A percentile compares a stretch with the other conserved stretches of the same genome.
phyloP scores from a whole-genome alignment of 2,113 vertebrate species.

The Prinia subflava region DNA sequence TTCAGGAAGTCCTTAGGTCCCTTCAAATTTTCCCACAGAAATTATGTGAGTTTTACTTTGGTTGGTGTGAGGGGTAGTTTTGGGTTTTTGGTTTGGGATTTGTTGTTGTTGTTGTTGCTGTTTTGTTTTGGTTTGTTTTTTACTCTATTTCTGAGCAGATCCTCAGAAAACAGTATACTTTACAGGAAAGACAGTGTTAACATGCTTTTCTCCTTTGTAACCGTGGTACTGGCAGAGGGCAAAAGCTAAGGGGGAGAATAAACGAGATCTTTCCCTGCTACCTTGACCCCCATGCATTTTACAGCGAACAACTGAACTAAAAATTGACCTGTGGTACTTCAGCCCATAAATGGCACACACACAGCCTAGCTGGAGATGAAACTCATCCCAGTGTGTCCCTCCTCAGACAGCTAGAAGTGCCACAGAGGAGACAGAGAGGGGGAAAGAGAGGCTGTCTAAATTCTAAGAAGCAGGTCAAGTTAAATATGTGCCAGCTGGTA shows the following conservation, averaged over 20 bases:
- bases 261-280: neutral
- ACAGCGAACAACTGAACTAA: neutral
- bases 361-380: neutral
- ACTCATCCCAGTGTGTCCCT: neutral
- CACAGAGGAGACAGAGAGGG: neutral
- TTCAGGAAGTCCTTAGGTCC: neutral
- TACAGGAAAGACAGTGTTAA: neutral
- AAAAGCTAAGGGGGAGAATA: neutral
- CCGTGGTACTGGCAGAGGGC: neutral
- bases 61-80: rapidly evolving
- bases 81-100: neutral
- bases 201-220: neutral
- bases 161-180: neutral
- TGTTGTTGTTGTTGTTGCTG: rapidly evolving
- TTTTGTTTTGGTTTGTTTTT: neutral
- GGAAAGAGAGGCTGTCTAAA: neutral
- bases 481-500: neutral
- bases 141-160: rapidly evolving
- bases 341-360: neutral
- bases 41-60: neutral
- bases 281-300: neutral
- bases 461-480: neutral
- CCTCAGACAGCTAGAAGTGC: neutral
- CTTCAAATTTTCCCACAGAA: neutral
- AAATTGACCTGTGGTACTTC: neutral